phyloP scores from a whole-genome alignment of 2,888 invertebrate species.

The Synanthedon vespiformis region DNA sequence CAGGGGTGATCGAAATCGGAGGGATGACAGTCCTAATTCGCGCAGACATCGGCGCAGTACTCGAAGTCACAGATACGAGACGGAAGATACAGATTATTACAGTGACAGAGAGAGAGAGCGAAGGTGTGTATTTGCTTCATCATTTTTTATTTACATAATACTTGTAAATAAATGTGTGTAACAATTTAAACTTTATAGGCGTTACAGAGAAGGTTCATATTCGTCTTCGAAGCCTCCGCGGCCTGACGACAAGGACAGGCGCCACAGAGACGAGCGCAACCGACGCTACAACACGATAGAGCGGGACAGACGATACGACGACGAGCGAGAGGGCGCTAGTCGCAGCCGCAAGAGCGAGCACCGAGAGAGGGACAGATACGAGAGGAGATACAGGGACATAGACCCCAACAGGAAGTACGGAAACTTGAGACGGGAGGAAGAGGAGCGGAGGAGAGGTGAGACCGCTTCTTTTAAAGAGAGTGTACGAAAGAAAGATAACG shows the following conservation, averaged over 20 bases:
- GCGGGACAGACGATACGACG: constrained; percentile 44
- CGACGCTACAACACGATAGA: constrained; percentile 33
- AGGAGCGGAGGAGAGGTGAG: constrained; percentile 37
- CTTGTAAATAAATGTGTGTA: not conserved
- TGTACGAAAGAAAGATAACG: not conserved
- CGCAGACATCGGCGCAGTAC: constrained; percentile 42
- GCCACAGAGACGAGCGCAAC: constrained; percentile 34
- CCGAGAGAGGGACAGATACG: constrained; percentile 38
- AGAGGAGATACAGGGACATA: constrained; percentile 43
- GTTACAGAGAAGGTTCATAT: constrained; percentile 64
- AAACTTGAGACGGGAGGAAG: constrained; percentile 35
- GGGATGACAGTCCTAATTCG: constrained; percentile 40
- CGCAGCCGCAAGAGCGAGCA: not conserved
- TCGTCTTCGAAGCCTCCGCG: constrained; percentile 54
- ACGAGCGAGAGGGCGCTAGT: constrained; percentile 16
- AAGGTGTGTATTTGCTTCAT: constrained; percentile 27
- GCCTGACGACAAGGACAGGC: constrained; percentile 45
- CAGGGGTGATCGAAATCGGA: constrained; percentile 18
- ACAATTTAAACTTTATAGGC: constrained; percentile 22
- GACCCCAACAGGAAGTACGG: constrained; percentile 43
- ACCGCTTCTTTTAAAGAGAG: no score
- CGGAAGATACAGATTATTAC: constrained; percentile 77
- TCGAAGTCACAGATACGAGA: constrained; percentile 69
- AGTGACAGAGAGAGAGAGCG: constrained; percentile 74
- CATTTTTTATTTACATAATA: not conserved